Conservation (phyloP, 2,797 vertebrate species). For the Tenualosa ilisha region DNA sequence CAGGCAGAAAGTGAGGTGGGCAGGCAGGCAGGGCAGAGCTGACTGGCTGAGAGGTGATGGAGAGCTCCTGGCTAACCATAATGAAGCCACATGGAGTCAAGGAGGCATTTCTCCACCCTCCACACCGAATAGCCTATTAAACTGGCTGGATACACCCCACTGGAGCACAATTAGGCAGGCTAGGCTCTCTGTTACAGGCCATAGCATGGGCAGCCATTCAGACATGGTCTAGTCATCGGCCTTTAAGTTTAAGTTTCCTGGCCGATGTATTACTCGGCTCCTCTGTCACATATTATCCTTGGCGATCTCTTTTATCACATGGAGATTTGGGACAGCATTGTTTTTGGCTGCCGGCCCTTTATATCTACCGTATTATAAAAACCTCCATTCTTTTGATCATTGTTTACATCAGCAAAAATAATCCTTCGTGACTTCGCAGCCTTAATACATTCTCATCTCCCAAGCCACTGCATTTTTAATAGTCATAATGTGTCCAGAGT, state of each 20-base stretch:
- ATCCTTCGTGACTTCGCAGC: background rate
- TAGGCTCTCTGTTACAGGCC: background rate
- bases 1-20: background rate
- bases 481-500: background rate
- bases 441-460: background rate
- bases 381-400: background rate
- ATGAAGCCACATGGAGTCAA: background rate
- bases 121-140: background rate
- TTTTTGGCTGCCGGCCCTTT: background rate
- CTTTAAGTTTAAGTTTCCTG: background rate
- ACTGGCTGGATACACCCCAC: slow-evolving; percentile 8
- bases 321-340: background rate
- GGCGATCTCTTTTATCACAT: background rate
- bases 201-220: background rate
- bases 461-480: background rate
- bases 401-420: background rate
- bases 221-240: background rate
- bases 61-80: background rate
- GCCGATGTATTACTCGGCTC: background rate
- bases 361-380: background rate
- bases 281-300: background rate
- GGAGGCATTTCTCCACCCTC: background rate
- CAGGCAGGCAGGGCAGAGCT: background rate
- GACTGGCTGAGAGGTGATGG: background rate
- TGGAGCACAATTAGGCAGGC: slow-evolving; percentile 5